A percentile compares a stretch with the other conserved stretches of the same genome.
Conservation (phyloP, 2,888 invertebrate genomes). For the Ormyrus pomaceus region DNA sequence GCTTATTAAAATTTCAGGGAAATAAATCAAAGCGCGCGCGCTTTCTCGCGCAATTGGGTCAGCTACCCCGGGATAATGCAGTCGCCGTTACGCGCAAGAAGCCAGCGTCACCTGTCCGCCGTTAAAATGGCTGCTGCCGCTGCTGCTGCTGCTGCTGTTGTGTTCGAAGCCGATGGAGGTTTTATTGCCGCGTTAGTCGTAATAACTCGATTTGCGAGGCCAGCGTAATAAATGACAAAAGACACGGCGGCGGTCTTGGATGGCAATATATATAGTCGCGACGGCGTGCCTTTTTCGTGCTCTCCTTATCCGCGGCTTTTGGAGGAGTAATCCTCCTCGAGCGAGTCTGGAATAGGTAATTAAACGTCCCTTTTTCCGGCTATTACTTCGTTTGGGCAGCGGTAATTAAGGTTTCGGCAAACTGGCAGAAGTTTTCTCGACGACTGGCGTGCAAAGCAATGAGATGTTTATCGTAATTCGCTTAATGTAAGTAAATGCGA, state of each 20-base stretch:
- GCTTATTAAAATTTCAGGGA: too few relatives aligned
- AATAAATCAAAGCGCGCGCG: too few relatives aligned
- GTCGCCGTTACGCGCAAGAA: neutral
- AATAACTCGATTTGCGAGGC: constrained; percentile 54
- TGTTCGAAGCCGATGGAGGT: neutral
- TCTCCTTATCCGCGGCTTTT: neutral
- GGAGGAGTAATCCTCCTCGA: neutral
- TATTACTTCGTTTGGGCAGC: neutral
- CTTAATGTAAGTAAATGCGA: too few relatives aligned
- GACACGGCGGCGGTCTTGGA: neutral
- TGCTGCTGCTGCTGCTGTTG: too few relatives aligned
- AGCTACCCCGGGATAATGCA: too few relatives aligned
- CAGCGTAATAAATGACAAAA: constrained; percentile 37
- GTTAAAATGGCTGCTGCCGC: constrained; percentile 29
- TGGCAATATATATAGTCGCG: neutral
- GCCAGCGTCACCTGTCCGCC: constrained; percentile 48
- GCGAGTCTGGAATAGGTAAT: neutral
- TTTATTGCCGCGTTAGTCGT: constrained; percentile 50
- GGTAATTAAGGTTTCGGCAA: too few relatives aligned
- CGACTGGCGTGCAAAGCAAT: too few relatives aligned
- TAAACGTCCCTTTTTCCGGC: neutral
- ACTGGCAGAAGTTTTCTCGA: too few relatives aligned
- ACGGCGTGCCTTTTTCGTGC: neutral
- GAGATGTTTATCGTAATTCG: too few relatives aligned
- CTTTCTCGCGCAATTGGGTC: too few relatives aligned